phyloP scores from a whole-genome alignment of 2,113 vertebrate genomes.

The Myrmophylax atrothorax region DNA sequence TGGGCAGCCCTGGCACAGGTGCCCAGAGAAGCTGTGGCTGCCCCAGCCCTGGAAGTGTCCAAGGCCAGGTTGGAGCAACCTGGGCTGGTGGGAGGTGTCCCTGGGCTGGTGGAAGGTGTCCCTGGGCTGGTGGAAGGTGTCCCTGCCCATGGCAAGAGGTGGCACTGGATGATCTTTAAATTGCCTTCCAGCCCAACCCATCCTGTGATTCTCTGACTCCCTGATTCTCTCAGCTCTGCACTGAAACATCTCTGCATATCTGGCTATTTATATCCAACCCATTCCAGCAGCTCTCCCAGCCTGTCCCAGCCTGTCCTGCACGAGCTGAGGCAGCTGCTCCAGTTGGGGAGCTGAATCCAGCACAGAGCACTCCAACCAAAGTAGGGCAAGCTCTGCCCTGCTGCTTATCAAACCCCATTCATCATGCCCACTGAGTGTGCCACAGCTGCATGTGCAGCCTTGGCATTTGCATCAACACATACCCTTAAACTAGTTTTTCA shows the following conservation, averaged over 20 bases:
- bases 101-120: no score
- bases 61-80: neutral
- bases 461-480: neutral
- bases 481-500: neutral
- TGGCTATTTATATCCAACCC: fast-evolving
- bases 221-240: neutral
- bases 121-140: neutral
- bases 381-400: neutral
- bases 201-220: neutral
- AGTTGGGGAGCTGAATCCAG: fast-evolving
- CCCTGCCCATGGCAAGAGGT: neutral
- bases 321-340: neutral
- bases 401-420: neutral
- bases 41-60: neutral
- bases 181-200: neutral
- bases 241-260: neutral
- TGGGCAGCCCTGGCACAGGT: neutral
- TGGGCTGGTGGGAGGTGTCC: neutral
- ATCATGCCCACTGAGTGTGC: neutral
- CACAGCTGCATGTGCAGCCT: neutral
- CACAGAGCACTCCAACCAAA: neutral
- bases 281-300: neutral
- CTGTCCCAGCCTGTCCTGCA: neutral
- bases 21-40: neutral
- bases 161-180: fast-evolving